These are phyloP conservation scores for Rhimphoctona megacephalus DNA, from an alignment of 2,888 invertebrate genomes.

Conservation along the genomic window DNA sequence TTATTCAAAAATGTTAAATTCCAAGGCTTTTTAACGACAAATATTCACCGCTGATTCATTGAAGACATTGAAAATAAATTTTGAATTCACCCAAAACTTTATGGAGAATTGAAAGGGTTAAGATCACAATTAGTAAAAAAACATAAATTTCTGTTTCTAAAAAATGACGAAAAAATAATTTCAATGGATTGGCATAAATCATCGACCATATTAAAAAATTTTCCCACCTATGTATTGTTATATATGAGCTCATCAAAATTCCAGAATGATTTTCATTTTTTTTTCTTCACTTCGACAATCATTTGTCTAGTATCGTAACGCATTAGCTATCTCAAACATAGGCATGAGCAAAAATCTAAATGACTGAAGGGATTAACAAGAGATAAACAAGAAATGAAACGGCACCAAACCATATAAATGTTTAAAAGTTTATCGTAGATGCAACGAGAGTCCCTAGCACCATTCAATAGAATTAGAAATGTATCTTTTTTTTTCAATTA, in stretches of 20 bases:
- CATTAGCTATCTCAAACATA: constrained; percentile 2
- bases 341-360: constrained; percentile 25
- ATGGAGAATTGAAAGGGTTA: not conserved
- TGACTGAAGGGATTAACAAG: constrained; percentile 46
- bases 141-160: not conserved
- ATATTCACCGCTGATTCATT: not conserved
- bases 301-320: constrained; percentile 39
- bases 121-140: not conserved
- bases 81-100: not conserved
- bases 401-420: constrained; percentile 67
- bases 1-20: not conserved
- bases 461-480: constrained; percentile 60
- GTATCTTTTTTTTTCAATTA: constrained; percentile 25
- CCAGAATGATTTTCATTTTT: not conserved
- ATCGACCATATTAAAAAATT: not conserved
- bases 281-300: constrained; percentile 22
- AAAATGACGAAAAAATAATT: not conserved
- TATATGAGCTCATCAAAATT: not conserved
- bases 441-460: constrained; percentile 69
- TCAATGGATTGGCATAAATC: not conserved
- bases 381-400: constrained; percentile 13
- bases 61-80: not conserved
- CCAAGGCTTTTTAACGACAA: not conserved
- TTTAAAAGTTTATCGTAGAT: constrained; percentile 69
- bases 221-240: not conserved